These are phyloP conservation scores for Valencia hispanica DNA, from an alignment of 2,797 vertebrate species.

Conservation along the genomic window DNA sequence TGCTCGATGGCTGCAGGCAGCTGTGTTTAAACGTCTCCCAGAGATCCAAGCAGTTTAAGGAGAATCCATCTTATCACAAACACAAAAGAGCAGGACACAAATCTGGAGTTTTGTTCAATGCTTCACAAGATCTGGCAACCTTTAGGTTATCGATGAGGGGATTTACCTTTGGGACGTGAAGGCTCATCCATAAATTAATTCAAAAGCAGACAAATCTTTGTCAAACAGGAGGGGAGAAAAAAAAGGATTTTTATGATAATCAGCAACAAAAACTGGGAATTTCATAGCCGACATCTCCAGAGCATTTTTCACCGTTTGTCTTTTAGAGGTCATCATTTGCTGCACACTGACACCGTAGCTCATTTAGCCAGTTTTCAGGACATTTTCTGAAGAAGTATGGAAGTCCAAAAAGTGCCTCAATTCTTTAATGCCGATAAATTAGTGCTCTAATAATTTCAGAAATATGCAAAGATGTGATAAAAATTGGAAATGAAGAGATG, in stretches of 20 bases:
- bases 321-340: background rate
- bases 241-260: background rate
- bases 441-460: background rate
- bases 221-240: background rate
- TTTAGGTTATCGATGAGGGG: background rate
- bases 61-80: background rate
- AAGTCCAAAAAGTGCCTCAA: background rate
- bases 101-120: background rate
- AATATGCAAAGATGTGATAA: background rate
- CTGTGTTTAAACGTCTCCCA: background rate
- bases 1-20: background rate
- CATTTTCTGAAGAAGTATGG: background rate
- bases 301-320: background rate
- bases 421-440: background rate
- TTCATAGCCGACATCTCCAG: background rate
- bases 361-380: background rate
- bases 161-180: background rate
- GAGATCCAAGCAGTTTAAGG: background rate
- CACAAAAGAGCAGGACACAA: background rate
- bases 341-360: too few relatives aligned
- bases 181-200: background rate
- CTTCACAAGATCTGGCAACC: constrained; percentile 1
- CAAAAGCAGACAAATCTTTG: background rate
- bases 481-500: background rate
- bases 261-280: background rate